A percentile compares a stretch with the other conserved stretches of the same genome.
Conservation (phyloP, 2,113 vertebrate species). For the Microcebus lehilahytsara region DNA sequence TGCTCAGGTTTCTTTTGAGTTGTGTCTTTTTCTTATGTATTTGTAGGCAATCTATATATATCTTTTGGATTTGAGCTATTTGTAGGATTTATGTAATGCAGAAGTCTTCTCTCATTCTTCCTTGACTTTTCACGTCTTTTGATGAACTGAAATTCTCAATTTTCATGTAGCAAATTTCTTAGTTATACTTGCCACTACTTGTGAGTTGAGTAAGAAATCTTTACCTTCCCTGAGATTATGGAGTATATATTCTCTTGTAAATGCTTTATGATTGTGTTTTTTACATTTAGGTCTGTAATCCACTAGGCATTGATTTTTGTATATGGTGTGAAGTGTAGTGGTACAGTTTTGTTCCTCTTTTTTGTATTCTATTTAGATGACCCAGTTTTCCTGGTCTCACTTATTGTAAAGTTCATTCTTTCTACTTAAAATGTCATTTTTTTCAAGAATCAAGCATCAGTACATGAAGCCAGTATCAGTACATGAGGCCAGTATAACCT, state of each 20-base stretch:
- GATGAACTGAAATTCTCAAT: slow-evolving; percentile 26
- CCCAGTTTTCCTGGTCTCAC: not conserved
- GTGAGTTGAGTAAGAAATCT: not conserved
- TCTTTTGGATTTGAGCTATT: not conserved
- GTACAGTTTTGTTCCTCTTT: not conserved
- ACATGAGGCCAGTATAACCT: not conserved
- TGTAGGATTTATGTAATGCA: not conserved
- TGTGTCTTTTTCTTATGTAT: slow-evolving; percentile 10
- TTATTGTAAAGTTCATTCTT: not conserved
- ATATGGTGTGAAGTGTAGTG: not conserved
- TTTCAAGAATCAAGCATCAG: not conserved
- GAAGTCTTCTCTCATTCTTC: not conserved
- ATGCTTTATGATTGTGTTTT: not conserved
- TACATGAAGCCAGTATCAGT: not conserved
- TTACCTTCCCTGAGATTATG: not conserved
- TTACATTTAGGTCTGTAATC: not conserved
- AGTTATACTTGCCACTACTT: not conserved
- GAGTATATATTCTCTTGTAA: not conserved
- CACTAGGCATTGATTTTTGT: not conserved
- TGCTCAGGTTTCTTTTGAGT: not conserved
- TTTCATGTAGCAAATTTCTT: not conserved
- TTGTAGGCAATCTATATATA: not conserved
- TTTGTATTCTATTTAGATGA: not conserved
- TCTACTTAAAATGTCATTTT: not conserved
- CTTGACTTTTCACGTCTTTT: not conserved